Base-by-base conservation (phyloP, 2,888 invertebrate genomes). In the Palloptera scutellata region DNA sequence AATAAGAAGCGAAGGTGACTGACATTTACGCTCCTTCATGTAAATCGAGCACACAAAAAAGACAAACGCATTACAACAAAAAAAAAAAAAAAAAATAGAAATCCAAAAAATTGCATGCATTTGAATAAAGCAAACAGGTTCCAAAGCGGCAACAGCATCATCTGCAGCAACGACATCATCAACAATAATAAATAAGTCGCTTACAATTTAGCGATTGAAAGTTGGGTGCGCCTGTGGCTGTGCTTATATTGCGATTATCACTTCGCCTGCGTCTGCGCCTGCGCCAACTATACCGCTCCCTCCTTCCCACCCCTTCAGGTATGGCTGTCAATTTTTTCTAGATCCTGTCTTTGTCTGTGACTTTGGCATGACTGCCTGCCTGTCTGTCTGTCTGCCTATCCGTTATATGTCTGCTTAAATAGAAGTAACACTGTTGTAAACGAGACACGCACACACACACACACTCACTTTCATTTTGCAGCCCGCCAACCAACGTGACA, bases 241-340 rank as follows among this genome's bases (percentile, higher is more conserved):
- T 20, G n/a, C 48, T 19, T 17, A 10, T 8, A 1, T 17, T 41
- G 51, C 10, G 6, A 42, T 13, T 59, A 42, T 30, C 41, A 41
- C 40, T 10, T 57, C 45, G 19, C 19, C 43, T 60, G 67, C 63
- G 63, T 51, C 53, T 62, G 67, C 67, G 40, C 40, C 19, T n/a
- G 1, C 11, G 4, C 48, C 10, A 48, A 8, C 15, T 8, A 8
- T n/a, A 8, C 48, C 15, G 8, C 48, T 13, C 48, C 48, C 12
- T 11, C 6, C 30, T 30, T 30, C 30, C 30, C n/a, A n/a, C n/a
- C 58, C 59, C 58, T 58, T 45, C 43, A 63, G 60, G 58, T 67
- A 52, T 52, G 43, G 19, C 67, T 57, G 61, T 67, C 67, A 67
- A 59, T 67, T 67, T 62, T 45, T 51, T 66, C 61, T 66, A 55